Evolutionary conservation across 2,888 invertebrate genomes (phyloP).

Genomic region (Orchesella flavescens): DNA sequence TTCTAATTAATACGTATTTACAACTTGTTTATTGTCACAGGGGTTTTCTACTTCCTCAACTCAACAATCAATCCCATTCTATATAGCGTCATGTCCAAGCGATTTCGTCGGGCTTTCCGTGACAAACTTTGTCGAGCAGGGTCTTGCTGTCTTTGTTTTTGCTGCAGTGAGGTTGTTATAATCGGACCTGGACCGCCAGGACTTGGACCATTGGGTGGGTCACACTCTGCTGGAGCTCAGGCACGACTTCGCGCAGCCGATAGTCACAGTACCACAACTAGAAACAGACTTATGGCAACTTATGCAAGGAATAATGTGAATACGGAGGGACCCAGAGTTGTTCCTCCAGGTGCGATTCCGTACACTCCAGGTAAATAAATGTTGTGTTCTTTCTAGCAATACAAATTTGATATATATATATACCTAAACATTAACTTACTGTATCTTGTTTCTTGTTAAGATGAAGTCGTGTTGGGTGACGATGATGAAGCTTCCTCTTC

Average conservation of each 20-base stretch:
- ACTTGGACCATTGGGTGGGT: slow-evolving; percentile 49
- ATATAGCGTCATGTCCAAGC: slow-evolving; percentile 69
- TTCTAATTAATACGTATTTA: too few species aligned
- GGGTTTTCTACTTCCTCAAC: slow-evolving; percentile 71
- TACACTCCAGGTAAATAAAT: slow-evolving; percentile 49
- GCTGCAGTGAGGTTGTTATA: slow-evolving; percentile 69
- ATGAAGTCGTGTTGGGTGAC: slow-evolving; percentile 48
- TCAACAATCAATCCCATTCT: slow-evolving; percentile 69
- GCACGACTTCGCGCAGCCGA: slow-evolving; percentile 66
- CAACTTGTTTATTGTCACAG: slow-evolving; percentile 34
- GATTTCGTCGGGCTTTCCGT: slow-evolving; percentile 70
- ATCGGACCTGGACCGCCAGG: slow-evolving; percentile 59
- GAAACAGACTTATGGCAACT: slow-evolving; percentile 58
- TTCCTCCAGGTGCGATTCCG: slow-evolving; percentile 37
- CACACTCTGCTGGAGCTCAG: slow-evolving; percentile 61
- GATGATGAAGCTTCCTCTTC: slow-evolving; percentile 59
- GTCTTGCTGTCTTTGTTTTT: slow-evolving; percentile 68
- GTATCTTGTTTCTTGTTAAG: slow-evolving; percentile 24
- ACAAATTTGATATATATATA: not conserved
- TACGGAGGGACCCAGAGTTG: slow-evolving; percentile 12
- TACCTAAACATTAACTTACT: too few species aligned
- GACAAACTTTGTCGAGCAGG: slow-evolving; percentile 69
- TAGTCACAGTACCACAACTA: slow-evolving; percentile 66
- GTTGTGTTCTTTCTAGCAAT: not conserved
- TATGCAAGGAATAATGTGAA: slow-evolving; percentile 63